Base-by-base conservation (phyloP, 1,140 invertebrate genomes). In the Hyphantria cunea region DNA sequence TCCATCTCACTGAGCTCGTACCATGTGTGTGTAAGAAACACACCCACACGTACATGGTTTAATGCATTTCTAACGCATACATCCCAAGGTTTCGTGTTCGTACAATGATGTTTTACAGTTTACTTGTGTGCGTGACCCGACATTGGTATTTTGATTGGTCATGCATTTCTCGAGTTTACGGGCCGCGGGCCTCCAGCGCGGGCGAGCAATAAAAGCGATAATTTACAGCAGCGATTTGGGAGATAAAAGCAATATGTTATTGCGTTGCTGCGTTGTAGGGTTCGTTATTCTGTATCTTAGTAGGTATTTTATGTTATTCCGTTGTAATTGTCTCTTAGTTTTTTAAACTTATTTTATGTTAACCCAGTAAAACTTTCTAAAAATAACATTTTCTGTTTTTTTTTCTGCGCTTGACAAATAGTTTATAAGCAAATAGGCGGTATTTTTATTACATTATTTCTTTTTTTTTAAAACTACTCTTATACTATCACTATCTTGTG, bases 141-240 rank as follows among this genome's bases (percentile, higher is more conserved):
- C 86, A 84, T 84, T 89, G 86, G 86, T 90, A 90, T 90, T 90
- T 90, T 90, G 88, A 90, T 90, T 90, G 88, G 88, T 90, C 88
- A 90, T 90, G 88, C 88, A 89, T 90, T 90, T 90, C 86, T 88
- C 86, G 84, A 86, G 86, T 90, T 89, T 89, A 90, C 80, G 73
- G 78, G 62, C 49, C 66, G 66, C 68, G 78, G 47, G 32, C 39
- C 76, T 15, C 76, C 78, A 66, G 79, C 81, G 84, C 80, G 78
- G 81, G 70, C 74, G 65, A 70, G 77, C 76, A 74, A 82, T 89
- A 86, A 90, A 86, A 70, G 78, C 55, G 60, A 76, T 89, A 89
- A 89, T 88, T 89, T 90, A 89, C 48, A 41, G 56, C 48, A 17
- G 53, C 39, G 39, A 54, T 54, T 54, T 31, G 25, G 31, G 45